Evolutionary conservation across 2,113 vertebrate species (phyloP).

Genomic region (Dromas ardeola): DNA sequence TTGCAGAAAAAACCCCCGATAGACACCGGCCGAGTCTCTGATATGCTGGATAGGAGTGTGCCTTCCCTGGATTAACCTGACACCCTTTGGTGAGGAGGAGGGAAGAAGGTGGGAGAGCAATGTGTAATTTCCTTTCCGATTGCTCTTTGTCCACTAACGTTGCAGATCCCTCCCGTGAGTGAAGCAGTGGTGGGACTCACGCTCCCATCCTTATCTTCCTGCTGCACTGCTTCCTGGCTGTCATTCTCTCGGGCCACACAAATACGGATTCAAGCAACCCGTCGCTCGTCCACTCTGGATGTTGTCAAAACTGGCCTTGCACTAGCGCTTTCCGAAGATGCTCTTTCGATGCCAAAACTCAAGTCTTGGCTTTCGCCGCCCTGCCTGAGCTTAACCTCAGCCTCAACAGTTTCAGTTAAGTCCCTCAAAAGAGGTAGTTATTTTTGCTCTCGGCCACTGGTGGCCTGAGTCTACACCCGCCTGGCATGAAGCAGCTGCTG

Average conservation of each 20-base stretch:
- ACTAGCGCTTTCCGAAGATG: background rate
- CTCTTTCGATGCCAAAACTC: background rate
- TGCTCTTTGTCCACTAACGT: background rate
- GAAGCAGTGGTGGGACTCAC: background rate
- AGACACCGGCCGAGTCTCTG: background rate
- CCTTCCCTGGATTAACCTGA: background rate
- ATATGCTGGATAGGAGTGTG: background rate
- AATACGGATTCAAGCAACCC: background rate
- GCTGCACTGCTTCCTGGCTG: background rate
- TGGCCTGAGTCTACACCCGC: background rate
- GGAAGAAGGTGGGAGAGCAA: background rate
- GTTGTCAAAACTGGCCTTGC: background rate
- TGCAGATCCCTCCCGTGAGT: rapidly evolving
- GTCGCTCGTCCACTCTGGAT: background rate
- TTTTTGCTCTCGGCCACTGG: rapidly evolving
- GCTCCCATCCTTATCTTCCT: background rate
- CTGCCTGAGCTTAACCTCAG: background rate
- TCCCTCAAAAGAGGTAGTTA: background rate
- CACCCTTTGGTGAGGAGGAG: background rate
- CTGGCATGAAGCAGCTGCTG: background rate
- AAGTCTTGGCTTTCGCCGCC: background rate
- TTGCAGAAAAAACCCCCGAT: background rate
- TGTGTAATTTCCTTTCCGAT: background rate
- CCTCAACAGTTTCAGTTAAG: background rate
- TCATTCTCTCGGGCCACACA: background rate